Evolutionary conservation across 2,113 vertebrate species (phyloP).

Genomic region (Thalassoma bifasciatum): DNA sequence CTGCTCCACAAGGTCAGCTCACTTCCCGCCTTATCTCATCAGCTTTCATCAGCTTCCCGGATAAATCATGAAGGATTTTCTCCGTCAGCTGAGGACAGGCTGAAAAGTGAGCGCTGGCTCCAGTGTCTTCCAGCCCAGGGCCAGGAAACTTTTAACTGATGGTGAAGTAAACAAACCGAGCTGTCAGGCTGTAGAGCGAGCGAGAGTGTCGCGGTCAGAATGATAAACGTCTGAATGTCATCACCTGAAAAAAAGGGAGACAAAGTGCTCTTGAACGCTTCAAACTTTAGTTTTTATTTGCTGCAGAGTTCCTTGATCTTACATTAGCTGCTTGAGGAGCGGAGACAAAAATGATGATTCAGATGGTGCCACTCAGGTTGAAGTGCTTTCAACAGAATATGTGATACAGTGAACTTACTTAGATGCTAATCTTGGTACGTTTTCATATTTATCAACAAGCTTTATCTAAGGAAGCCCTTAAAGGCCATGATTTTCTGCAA

Average conservation of each 20-base stretch:
- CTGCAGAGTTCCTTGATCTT: slow-evolving; percentile 11
- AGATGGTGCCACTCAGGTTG: slow-evolving; percentile 7
- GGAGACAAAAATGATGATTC: slow-evolving; percentile 4
- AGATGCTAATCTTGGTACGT: too few species aligned
- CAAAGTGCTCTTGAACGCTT: slow-evolving; percentile 30
- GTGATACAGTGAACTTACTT: not conserved
- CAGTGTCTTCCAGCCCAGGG: slow-evolving; percentile 29
- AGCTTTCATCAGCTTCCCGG: slow-evolving; percentile 42
- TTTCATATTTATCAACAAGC: too few species aligned
- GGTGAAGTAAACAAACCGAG: slow-evolving; percentile 55
- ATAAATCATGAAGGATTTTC: slow-evolving; percentile 46
- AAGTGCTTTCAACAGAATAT: slow-evolving; percentile 34
- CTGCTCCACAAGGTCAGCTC: slow-evolving; percentile 20
- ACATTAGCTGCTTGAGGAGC: slow-evolving; percentile 6
- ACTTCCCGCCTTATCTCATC: slow-evolving; percentile 22
- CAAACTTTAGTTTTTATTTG: slow-evolving; percentile 36
- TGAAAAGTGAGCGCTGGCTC: slow-evolving; percentile 5
- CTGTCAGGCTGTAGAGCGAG: slow-evolving; percentile 25
- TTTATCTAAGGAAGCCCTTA: too few species aligned
- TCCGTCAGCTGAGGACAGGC: slow-evolving; percentile 30
- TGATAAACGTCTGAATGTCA: slow-evolving; percentile 55
- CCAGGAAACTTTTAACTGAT: slow-evolving; percentile 59
- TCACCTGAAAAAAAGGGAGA: slow-evolving; percentile 33
- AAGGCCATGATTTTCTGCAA: too few species aligned
- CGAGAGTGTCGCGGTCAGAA: slow-evolving; percentile 31